These are phyloP conservation scores for Ifrita kowaldi DNA, from an alignment of 2,113 vertebrate genomes.

Conservation along the genomic window DNA sequence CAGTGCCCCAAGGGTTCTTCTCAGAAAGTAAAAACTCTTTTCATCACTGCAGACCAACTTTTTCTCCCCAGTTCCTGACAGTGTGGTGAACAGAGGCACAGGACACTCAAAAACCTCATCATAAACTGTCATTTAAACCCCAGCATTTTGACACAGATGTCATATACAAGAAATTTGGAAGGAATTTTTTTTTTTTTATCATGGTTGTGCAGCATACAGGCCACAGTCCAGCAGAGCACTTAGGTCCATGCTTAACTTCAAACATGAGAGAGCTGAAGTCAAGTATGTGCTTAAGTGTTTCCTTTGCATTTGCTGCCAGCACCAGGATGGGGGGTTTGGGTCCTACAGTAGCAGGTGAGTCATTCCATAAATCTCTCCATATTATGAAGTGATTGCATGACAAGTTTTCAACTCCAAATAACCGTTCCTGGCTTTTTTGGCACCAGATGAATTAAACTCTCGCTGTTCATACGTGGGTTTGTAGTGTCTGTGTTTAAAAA, in stretches of 20 bases:
- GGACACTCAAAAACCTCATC: neutral
- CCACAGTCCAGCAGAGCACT: constrained; percentile 44
- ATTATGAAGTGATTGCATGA: neutral
- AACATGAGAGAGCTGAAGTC: neutral
- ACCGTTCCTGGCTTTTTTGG: neutral
- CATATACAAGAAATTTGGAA: neutral
- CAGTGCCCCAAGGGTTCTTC: neutral
- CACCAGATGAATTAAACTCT: neutral
- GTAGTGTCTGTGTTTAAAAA: neutral
- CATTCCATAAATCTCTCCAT: neutral
- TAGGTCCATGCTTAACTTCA: constrained; percentile 35
- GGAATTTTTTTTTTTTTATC: neutral
- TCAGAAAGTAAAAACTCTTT: neutral
- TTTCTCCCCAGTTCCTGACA: neutral
- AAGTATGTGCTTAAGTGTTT: constrained; percentile 46
- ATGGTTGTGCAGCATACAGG: neutral
- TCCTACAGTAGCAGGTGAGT: constrained; percentile 26
- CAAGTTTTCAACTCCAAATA: constrained; percentile 10
- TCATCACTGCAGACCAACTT: neutral
- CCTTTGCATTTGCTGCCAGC: neutral
- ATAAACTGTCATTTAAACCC: neutral
- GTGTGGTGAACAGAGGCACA: neutral
- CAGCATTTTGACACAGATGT: neutral
- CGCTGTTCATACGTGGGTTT: accelerated
- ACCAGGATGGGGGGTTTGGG: neutral